A percentile compares a stretch with the other conserved stretches of the same genome.
These are phyloP conservation scores for Dendrolimus pini DNA, from an alignment of 2,888 invertebrate species.

Conservation along the genomic window DNA sequence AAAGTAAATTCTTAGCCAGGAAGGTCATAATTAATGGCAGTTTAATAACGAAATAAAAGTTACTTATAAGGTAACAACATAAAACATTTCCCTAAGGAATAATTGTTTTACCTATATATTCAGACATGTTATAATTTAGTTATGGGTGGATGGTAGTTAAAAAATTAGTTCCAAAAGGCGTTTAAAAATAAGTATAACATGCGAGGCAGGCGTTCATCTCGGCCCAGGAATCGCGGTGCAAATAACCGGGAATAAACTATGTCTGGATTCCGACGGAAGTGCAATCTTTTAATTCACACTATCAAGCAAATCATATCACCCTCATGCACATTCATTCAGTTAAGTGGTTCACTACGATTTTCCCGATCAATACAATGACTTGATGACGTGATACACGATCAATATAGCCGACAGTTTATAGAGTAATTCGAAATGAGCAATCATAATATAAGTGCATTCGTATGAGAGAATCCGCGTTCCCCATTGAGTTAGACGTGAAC, in stretches of 20 bases:
- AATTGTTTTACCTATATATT: no score
- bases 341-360: slow-evolving; percentile 4
- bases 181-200: no score
- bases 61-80: no score
- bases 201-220: no score
- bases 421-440: slow-evolving; percentile 3
- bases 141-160: no score
- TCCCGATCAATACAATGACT: slow-evolving; percentile 7
- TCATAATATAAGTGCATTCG: slow-evolving; percentile 11
- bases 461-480: slow-evolving; percentile 31
- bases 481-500: slow-evolving; percentile 29
- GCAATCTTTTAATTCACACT: slow-evolving; percentile 53
- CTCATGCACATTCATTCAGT: slow-evolving; percentile 23
- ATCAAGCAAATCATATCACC: slow-evolving; percentile 35
- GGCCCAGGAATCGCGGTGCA: slow-evolving; percentile 4
- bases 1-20: no score
- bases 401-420: not conserved
- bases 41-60: no score
- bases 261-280: slow-evolving; percentile 17
- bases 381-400: slow-evolving; percentile 10
- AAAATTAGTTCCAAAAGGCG: no score
- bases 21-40: no score
- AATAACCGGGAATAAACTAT: slow-evolving; percentile 10
- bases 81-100: no score
- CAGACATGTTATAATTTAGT: no score